These are phyloP conservation scores for Balaenoptera acutorostrata DNA, from an alignment of 2,113 vertebrate species.

Conservation along the genomic window DNA sequence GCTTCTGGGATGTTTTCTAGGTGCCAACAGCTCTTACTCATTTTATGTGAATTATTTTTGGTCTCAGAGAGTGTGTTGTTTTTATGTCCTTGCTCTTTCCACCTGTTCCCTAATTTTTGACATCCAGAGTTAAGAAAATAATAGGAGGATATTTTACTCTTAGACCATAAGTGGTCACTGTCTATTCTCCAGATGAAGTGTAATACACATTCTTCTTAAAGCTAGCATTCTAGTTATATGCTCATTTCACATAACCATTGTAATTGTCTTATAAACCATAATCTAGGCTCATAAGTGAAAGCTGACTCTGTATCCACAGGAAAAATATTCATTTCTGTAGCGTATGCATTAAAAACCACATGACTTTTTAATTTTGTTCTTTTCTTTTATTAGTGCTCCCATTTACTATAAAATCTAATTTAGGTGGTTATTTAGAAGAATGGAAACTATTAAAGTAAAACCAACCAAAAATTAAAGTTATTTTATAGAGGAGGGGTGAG, in stretches of 20 bases:
- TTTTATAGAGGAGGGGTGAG: neutral
- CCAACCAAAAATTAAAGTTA: constrained; percentile 24
- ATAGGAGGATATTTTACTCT: neutral
- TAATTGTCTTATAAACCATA: neutral
- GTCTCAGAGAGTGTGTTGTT: neutral
- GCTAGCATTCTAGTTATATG: neutral
- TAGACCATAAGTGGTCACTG: neutral
- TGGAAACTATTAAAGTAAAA: constrained; percentile 44
- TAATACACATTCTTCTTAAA: neutral
- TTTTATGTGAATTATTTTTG: neutral
- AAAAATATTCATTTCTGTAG: neutral
- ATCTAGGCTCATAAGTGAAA: neutral
- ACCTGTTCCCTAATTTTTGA: neutral
- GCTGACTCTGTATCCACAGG: neutral
- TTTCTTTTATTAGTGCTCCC: neutral
- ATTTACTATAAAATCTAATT: constrained; percentile 42
- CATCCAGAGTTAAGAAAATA: neutral
- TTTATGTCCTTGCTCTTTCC: neutral
- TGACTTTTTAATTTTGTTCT: constrained; percentile 23
- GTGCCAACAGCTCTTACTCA: neutral
- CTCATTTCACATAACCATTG: neutral
- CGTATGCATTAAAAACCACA: neutral
- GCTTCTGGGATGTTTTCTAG: constrained; percentile 26
- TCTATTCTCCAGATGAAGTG: neutral
- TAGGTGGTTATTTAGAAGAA: constrained; percentile 8